A percentile compares a stretch with the other conserved stretches of the same genome.
phyloP scores from a whole-genome alignment of 2,797 vertebrate species.

The Tangara arthus region DNA sequence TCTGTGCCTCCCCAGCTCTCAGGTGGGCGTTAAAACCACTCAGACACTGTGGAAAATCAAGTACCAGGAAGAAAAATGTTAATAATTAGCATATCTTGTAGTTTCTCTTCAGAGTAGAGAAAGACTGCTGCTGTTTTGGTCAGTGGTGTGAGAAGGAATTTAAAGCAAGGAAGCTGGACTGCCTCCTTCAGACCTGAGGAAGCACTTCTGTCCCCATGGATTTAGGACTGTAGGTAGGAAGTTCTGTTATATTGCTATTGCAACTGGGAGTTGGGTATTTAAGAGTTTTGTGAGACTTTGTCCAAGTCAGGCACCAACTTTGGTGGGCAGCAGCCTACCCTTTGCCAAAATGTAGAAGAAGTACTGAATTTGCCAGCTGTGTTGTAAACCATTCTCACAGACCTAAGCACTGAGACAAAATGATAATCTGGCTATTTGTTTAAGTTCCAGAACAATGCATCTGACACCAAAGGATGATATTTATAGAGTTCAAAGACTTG shows the following conservation, averaged over 20 bases:
- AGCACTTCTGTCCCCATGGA: background rate
- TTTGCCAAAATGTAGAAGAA: background rate
- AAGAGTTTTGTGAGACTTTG: background rate
- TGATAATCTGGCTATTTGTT: background rate
- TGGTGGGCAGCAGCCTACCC: background rate
- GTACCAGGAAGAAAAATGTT: background rate
- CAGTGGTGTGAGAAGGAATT: background rate
- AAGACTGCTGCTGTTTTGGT: background rate
- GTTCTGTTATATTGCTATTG: background rate
- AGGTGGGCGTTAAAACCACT: background rate
- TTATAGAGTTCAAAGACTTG: background rate
- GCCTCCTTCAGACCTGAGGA: background rate
- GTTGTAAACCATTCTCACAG: background rate
- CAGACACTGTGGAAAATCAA: background rate
- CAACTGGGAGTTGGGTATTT: background rate
- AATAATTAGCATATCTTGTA: background rate
- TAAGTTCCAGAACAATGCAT: background rate
- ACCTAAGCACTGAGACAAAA: background rate
- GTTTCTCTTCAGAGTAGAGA: background rate
- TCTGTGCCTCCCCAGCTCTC: background rate
- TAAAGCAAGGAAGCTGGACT: background rate
- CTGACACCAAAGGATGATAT: background rate
- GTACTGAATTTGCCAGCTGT: background rate
- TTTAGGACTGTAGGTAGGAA: background rate
- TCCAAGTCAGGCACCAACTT: background rate